These are phyloP conservation scores for chimpanzee (Pan troglodytes) DNA, from an alignment of 2,113 vertebrate genomes.

Conservation along the genomic window NHGRI_mPanTro3-v2.1_pri NC_072402.2:73220001-73220500, in stretches of 20 bases:
- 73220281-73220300: neutral
- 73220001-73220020: neutral
- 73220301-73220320: constrained; percentile 20
- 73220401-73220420: neutral
- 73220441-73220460: neutral
- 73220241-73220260: neutral
- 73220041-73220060: neutral
- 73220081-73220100: neutral
- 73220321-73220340: neutral
- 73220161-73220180: neutral
- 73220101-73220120: neutral
- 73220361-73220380: neutral
- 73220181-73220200: neutral
- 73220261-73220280: neutral
- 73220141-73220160: neutral
- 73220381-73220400: neutral
- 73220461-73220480: neutral
- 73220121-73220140: neutral
- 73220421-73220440: neutral
- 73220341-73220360: neutral
- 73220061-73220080: neutral
- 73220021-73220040: neutral
- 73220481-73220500: neutral
- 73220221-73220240: neutral
- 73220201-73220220: neutral